A percentile compares a stretch with the other conserved stretches of the same genome.
phyloP scores from a whole-genome alignment of 2,113 vertebrate genomes.

The Triplophysa dalaica region DNA sequence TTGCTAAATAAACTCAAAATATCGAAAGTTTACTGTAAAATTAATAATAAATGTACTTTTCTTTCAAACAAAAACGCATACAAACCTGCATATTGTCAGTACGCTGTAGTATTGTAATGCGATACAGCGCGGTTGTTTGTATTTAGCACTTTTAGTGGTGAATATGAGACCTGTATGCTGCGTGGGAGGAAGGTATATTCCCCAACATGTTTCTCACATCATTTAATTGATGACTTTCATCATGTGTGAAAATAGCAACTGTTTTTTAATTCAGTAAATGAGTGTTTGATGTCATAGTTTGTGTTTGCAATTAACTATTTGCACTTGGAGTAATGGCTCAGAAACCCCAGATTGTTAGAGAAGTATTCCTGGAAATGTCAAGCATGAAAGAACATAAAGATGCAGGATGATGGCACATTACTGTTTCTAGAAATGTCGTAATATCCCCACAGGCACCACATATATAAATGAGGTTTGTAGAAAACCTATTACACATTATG shows the following conservation, averaged over 20 bases:
- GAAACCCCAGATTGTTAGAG: slow-evolving; percentile 39
- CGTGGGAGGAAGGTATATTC: slow-evolving; percentile 36
- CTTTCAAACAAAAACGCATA: too few relatives aligned
- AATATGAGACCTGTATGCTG: slow-evolving; percentile 54
- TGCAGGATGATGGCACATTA: neutral
- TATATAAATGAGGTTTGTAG: too few relatives aligned
- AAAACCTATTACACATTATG: too few relatives aligned
- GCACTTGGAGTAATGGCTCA: slow-evolving; percentile 39
- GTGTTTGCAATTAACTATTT: slow-evolving; percentile 43
- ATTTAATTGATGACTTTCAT: slow-evolving; percentile 49
- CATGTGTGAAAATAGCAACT: slow-evolving; percentile 57
- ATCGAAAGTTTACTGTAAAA: too few relatives aligned
- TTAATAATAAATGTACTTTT: too few relatives aligned
- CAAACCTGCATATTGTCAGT: too few relatives aligned
- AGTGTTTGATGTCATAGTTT: slow-evolving; percentile 53
- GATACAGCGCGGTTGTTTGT: neutral
- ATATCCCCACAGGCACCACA: neutral
- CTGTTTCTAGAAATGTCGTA: neutral
- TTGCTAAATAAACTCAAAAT: too few relatives aligned
- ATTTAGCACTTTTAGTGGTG: slow-evolving; percentile 39
- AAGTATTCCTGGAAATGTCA: slow-evolving; percentile 37
- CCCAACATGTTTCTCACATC: slow-evolving; percentile 50
- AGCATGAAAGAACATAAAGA: neutral
- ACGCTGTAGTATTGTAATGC: neutral
- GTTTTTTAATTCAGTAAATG: slow-evolving; percentile 51